These are phyloP conservation scores for Microctonus hyperodae DNA, from an alignment of 2,888 invertebrate species.

Conservation along the genomic window DNA sequence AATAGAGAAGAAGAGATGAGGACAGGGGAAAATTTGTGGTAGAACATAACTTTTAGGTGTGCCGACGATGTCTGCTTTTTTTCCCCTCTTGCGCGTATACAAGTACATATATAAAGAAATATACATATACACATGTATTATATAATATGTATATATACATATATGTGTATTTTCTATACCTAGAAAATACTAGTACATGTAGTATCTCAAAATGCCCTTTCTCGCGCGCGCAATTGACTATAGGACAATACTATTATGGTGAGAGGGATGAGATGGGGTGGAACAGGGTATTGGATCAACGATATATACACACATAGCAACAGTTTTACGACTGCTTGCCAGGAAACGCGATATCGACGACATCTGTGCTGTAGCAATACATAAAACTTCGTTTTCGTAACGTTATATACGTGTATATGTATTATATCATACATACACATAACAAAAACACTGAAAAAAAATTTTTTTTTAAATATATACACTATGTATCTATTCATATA, in stretches of 20 bases:
- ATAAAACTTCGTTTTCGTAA: slow-evolving; percentile 1
- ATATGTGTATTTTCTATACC: too few species aligned
- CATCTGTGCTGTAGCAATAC: slow-evolving; percentile 8
- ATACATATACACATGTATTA: too few species aligned
- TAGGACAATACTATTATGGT: neutral
- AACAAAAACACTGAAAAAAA: neutral
- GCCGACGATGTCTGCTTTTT: neutral
- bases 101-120: neutral
- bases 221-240: neutral
- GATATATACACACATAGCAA: neutral
- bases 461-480: too few species aligned
- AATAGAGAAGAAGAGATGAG: neutral
- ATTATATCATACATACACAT: neutral
- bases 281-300: neutral
- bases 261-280: neutral
- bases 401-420: neutral
- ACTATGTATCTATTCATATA: neutral
- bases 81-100: neutral
- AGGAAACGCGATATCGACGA: slow-evolving; percentile 14
- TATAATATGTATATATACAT: too few species aligned
- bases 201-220: neutral
- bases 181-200: too few species aligned
- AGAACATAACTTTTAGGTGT: slow-evolving; percentile 10
- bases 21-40: neutral
- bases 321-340: slow-evolving; percentile 2